Conservation (phyloP, 2,888 invertebrate genomes). For the Ennomos quercinarius region DNA sequence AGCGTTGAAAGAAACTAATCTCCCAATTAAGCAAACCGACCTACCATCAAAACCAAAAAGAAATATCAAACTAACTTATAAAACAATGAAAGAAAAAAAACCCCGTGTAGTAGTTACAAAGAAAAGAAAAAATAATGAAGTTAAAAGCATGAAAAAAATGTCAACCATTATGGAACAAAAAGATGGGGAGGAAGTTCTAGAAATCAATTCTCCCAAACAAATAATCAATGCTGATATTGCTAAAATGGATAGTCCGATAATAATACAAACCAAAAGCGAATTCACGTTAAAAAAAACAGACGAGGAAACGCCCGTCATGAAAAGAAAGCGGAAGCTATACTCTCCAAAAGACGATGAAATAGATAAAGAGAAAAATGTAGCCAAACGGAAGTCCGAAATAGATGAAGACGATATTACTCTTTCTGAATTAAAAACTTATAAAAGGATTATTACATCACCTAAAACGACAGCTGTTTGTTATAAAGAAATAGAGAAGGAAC, state of each 20-base stretch:
- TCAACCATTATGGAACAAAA: constrained; percentile 55
- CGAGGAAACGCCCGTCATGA: constrained; percentile 24
- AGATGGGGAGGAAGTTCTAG: constrained; percentile 16
- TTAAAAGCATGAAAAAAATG: constrained; percentile 46
- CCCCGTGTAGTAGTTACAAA: constrained; percentile 32
- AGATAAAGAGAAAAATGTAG: constrained; percentile 31
- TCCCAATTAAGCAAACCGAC: background rate
- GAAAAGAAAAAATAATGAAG: constrained; percentile 40
- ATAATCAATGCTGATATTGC: constrained; percentile 1
- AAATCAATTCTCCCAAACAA: constrained; percentile 35
- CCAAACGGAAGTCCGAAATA: constrained; percentile 8
- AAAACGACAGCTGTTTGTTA: constrained; percentile 59
- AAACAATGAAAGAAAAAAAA: constrained; percentile 43
- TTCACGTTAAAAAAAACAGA: background rate
- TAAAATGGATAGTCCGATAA: constrained; percentile 10
- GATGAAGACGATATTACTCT: constrained; percentile 41
- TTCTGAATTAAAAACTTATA: constrained; percentile 43
- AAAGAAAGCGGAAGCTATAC: constrained; percentile 70
- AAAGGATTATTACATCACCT: constrained; percentile 39
- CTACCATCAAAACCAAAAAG: constrained; percentile 30
- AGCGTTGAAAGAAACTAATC: background rate
- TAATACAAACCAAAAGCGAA: constrained; percentile 13
- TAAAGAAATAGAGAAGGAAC: constrained; percentile 66
- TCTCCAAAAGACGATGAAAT: constrained; percentile 64
- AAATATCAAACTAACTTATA: constrained; percentile 46